Percentiles rank a stretch among this genome's conserved stretches.
Conservation (phyloP, 2,888 invertebrate genomes). For the Noctua fimbriata region DNA sequence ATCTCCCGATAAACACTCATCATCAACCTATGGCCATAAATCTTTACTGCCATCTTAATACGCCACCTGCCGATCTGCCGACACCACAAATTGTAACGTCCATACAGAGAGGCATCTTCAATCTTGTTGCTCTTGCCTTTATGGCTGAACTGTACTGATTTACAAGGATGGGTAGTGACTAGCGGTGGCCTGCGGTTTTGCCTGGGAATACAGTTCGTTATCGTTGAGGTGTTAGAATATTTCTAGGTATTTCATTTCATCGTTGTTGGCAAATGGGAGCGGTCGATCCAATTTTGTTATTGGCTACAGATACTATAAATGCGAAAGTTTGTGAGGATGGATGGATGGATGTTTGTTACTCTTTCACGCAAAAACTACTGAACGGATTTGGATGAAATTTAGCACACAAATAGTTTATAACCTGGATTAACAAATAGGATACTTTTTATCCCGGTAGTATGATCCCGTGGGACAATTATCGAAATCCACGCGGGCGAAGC, state of each 20-base stretch:
- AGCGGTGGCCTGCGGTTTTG: constrained; percentile 42
- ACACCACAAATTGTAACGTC: constrained; percentile 59
- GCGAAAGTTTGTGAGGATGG: too few relatives aligned
- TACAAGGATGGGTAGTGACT: constrained; percentile 44
- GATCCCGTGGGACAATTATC: too few relatives aligned
- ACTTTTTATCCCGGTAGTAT: too few relatives aligned
- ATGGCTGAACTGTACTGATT: constrained; percentile 57
- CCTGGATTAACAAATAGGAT: too few relatives aligned
- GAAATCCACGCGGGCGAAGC: too few relatives aligned
- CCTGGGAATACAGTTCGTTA: constrained; percentile 41
- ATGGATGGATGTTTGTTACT: too few relatives aligned
- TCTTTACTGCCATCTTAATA: constrained; percentile 42
- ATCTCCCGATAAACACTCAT: constrained; percentile 48
- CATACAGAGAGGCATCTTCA: constrained; percentile 44
- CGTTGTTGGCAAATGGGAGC: background rate
- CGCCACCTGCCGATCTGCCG: constrained; percentile 48
- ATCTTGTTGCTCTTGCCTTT: constrained; percentile 52
- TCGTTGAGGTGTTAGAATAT: background rate
- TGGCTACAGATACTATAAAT: background rate
- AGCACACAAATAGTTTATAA: too few relatives aligned
- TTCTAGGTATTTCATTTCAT: background rate
- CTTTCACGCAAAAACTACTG: too few relatives aligned
- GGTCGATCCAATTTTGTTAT: background rate
- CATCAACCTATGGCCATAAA: constrained; percentile 35
- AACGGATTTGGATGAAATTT: too few relatives aligned